A percentile compares a stretch with the other conserved stretches of the same genome.
Evolutionary conservation across 2,113 vertebrate genomes (phyloP).

Genomic region (Oceanites oceanicus): DNA sequence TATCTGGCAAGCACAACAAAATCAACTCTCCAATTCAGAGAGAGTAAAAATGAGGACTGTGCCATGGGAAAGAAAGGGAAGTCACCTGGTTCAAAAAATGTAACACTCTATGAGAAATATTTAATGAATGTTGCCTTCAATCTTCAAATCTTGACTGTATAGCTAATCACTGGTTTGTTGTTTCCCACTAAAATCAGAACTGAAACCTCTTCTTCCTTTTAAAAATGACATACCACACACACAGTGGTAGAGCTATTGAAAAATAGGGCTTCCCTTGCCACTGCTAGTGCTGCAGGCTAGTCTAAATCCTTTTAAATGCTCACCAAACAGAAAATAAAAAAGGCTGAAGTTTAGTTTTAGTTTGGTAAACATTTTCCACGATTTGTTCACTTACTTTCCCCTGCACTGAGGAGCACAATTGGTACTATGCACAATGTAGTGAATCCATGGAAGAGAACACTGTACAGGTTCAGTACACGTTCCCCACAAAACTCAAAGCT

Average conservation of each 20-base stretch:
- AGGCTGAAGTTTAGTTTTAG: background rate
- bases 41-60: background rate
- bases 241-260: background rate
- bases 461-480: background rate
- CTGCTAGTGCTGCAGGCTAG: background rate
- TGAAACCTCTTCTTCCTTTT: background rate
- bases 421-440: accelerated
- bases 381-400: background rate
- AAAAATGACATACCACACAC: background rate
- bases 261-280: background rate
- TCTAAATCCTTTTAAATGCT: background rate
- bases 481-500: background rate
- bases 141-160: background rate
- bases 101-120: background rate
- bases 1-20: background rate
- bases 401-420: accelerated
- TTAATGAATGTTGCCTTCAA: background rate
- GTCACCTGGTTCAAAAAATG: background rate
- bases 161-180: background rate
- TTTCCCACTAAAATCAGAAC: background rate
- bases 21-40: background rate
- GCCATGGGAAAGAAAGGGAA: background rate
- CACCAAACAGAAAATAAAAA: background rate
- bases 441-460: accelerated
- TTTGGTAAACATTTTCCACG: background rate